phyloP scores from a whole-genome alignment of 2,888 invertebrate species.

The Aricia artaxerxes region DNA sequence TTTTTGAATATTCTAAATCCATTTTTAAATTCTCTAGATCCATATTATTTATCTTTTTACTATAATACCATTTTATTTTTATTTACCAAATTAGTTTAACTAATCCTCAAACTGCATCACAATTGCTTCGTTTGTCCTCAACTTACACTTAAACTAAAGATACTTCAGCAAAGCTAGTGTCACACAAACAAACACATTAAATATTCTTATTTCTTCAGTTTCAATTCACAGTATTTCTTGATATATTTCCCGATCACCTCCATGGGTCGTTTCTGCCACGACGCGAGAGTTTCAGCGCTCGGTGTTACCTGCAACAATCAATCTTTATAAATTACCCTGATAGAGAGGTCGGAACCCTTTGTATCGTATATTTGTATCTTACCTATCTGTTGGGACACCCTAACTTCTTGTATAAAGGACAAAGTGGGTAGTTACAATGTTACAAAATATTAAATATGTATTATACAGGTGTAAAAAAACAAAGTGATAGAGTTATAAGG shows the following conservation, averaged over 20 bases:
- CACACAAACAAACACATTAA: no score
- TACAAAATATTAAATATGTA: no score
- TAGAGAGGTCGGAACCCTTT: background rate
- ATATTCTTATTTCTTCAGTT: constrained; percentile 15
- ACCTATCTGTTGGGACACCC: background rate
- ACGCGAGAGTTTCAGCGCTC: constrained; percentile 77
- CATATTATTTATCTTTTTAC: background rate
- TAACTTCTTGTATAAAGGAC: background rate
- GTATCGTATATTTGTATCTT: no score
- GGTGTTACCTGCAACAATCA: constrained; percentile 76
- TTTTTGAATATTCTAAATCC: background rate
- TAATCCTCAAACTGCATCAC: background rate
- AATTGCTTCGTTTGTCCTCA: no score
- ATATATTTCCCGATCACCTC: constrained; percentile 83
- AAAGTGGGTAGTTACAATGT: no score
- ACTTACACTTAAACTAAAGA: no score
- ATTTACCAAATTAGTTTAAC: no score
- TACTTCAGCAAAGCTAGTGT: no score
- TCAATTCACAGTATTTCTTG: constrained; percentile 57
- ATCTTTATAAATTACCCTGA: background rate
- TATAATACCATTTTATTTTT: no score
- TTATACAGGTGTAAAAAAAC: no score
- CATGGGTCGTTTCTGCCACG: constrained; percentile 85
- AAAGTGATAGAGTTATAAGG: no score
- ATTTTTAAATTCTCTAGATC: background rate